Evolutionary conservation across 2,888 invertebrate genomes (phyloP), one percentile per base, ranked within the genome.

Genomic region (Limnephilus auricula): DNA sequence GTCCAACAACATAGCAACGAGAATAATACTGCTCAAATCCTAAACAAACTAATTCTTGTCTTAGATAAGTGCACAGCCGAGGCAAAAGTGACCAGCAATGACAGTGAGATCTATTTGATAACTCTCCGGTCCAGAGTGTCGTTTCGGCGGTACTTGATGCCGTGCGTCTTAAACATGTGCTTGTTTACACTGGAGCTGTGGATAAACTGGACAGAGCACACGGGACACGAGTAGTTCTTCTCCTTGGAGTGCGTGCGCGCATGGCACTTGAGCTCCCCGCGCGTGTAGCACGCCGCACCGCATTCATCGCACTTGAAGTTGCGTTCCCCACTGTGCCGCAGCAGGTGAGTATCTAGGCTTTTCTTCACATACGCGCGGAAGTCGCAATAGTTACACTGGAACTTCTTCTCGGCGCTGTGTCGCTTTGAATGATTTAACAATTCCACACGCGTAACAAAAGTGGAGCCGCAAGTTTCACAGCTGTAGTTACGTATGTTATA

Each of bases 401-500:
- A 93, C 91, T 94, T 94, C 92, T 95, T 95, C 15, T 94, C 93
- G 18, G 92, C 89, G 85, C 92, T 94, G 93, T 96, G 96, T 93
- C 94, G 95, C 92, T 94, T 94, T 92, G 94, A 95, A 91, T 96
- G 96, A 93, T 95, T 95, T n/a, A 94, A 92, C 92, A 96, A 93
- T 93, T 96, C 96, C 37, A 95, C 95, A 87, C 94, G 94, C 82
- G 96, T 95, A 3, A 96, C 95, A 94, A 96, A 96, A 85, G 95
- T 95, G 83, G 94, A 94, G 18, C 96, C 96, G 94, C 96, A 96
- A 79, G 95, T 95, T 93, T 96, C 96, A 94, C 96, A 96, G 91
- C 94, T 96, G 91, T 94, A 96, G 93, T 96, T 95, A 85, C 94
- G 94, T 83, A 96, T 94, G 93, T 96, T 95, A 89, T 95, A 95